A percentile compares a stretch with the other conserved stretches of the same genome.
Evolutionary conservation across 2,113 vertebrate species (phyloP).

Genomic region (Platysteira castanea): DNA sequence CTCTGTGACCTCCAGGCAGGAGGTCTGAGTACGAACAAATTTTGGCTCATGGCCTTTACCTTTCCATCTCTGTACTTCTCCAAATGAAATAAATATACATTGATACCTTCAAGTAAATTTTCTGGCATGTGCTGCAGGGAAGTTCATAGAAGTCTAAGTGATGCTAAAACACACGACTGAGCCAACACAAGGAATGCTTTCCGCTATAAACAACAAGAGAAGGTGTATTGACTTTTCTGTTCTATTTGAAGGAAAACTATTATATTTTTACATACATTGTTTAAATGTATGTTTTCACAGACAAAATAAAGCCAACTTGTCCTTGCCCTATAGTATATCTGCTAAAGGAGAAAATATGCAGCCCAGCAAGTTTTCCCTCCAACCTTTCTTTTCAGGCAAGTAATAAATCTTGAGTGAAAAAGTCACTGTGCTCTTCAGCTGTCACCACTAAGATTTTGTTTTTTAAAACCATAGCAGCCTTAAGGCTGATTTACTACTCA

Average conservation of each 20-base stretch:
- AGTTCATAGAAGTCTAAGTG: not conserved
- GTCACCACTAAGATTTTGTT: conserved; percentile 59
- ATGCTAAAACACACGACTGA: not conserved
- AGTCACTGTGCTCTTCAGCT: conserved; percentile 70
- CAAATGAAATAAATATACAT: not conserved
- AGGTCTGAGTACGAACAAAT: not conserved
- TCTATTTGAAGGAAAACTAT: not conserved
- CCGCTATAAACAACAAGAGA: not conserved
- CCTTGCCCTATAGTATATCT: conserved; percentile 8
- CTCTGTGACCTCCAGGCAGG: not conserved
- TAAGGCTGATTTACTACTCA: conserved; percentile 73
- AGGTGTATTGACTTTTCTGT: not conserved
- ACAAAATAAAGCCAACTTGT: conserved; percentile 39
- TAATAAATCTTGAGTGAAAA: conserved; percentile 73
- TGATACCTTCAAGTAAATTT: not conserved
- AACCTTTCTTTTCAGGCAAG: conserved; percentile 57
- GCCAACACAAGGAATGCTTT: not conserved
- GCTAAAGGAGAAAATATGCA: conserved; percentile 65
- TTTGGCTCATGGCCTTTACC: not conserved
- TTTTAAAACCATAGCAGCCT: conserved; percentile 60
- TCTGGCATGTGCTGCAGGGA: not conserved
- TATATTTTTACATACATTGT: not conserved
- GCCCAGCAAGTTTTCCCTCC: conserved; percentile 61
- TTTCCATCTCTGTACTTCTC: not conserved
- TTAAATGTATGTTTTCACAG: conserved; percentile 6